A percentile compares a stretch with the other conserved stretches of the same genome.
These are phyloP conservation scores for Teleogryllus occipitalis DNA, from an alignment of 1,140 invertebrate genomes.

Conservation along the genomic window DNA sequence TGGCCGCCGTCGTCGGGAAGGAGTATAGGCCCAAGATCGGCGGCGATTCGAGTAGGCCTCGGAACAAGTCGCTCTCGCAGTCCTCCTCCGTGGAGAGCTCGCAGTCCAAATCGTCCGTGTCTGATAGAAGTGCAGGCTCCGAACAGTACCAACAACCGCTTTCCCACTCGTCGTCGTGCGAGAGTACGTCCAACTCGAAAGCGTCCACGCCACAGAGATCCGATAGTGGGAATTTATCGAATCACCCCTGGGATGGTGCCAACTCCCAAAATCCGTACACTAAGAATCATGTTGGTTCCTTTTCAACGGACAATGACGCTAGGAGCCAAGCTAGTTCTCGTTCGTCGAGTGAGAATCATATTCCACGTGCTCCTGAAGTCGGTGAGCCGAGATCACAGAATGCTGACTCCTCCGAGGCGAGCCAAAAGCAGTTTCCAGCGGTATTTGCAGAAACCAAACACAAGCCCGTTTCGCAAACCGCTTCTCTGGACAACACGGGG, in stretches of 20 bases:
- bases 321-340: neutral
- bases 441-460: neutral
- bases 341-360: neutral
- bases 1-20: neutral
- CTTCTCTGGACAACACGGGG: conserved; percentile 9
- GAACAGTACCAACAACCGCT: neutral
- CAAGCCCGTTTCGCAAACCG: neutral
- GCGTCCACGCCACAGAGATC: conserved; percentile 19
- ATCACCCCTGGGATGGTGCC: neutral
- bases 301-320: neutral
- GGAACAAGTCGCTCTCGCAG: conserved; percentile 13
- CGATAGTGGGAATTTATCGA: conserved; percentile 6
- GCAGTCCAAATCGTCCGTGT: neutral
- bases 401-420: neutral
- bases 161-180: neutral
- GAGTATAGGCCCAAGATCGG: neutral
- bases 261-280: neutral
- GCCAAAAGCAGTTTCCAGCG: neutral
- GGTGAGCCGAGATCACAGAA: too few species aligned
- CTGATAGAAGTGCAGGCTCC: neutral
- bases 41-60: neutral
- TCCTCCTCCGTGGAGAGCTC: conserved; percentile 18
- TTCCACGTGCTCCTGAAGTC: too few species aligned
- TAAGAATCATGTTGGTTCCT: neutral
- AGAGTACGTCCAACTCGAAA: neutral